phyloP scores from a whole-genome alignment of 1,140 invertebrate species.

The Drosophila sp. region DNA sequence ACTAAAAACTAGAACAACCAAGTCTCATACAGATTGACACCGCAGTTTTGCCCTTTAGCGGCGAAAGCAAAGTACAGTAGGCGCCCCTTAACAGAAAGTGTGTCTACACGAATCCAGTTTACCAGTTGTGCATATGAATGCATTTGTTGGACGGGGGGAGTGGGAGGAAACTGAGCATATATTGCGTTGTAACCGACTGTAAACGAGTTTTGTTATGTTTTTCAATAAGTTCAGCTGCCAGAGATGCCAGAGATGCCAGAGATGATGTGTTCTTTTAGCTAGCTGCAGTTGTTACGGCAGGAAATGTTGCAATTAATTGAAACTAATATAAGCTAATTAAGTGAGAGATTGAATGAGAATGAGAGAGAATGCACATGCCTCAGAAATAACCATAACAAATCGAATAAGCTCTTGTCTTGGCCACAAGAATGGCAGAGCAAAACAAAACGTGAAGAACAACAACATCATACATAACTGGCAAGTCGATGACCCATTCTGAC shows the following conservation, averaged over 20 bases:
- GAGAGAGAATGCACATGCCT: conserved; percentile 4
- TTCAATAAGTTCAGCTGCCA: conserved; percentile 59
- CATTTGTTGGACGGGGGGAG: not conserved
- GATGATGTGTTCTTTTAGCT: conserved; percentile 5
- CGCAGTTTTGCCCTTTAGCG: conserved; percentile 11
- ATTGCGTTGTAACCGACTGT: conserved; percentile 22
- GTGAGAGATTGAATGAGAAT: not conserved
- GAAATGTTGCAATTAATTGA: conserved; percentile 49
- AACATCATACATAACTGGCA: conserved; percentile 32
- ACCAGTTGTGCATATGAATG: conserved; percentile 45
- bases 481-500: conserved; percentile 73
- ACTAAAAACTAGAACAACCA: conserved; percentile 41
- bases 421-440: conserved; percentile 54
- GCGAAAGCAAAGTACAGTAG: conserved; percentile 40
- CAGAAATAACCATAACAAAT: conserved; percentile 1
- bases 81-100: conserved; percentile 17
- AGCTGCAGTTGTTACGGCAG: conserved; percentile 5
- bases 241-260: conserved; percentile 38
- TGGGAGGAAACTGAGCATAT: not conserved
- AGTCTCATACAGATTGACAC: conserved; percentile 7
- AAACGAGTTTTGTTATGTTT: conserved; percentile 73
- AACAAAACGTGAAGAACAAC: conserved; percentile 59
- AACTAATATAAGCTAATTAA: conserved; percentile 45
- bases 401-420: not conserved
- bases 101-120: conserved; percentile 27